Percentiles rank a stretch among this genome's conserved stretches.
phyloP scores from a whole-genome alignment of 2,888 invertebrate genomes.

The Papilio gigon region DNA sequence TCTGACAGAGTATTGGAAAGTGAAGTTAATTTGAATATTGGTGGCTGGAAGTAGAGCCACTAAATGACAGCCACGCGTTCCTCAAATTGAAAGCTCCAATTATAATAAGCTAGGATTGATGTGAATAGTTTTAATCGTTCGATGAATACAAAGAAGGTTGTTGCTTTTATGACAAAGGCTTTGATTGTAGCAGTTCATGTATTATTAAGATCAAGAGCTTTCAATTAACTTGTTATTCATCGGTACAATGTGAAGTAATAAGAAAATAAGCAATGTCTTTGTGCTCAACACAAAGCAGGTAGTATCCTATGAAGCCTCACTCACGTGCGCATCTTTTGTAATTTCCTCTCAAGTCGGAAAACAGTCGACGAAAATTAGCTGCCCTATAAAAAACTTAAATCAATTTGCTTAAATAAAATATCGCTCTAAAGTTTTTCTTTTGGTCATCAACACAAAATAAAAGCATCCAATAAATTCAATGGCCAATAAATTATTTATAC shows the following conservation, averaged over 20 bases:
- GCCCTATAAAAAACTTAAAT: slow-evolving; percentile 33
- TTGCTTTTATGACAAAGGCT: background rate
- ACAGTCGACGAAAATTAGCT: slow-evolving; percentile 33
- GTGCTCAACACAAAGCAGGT: background rate
- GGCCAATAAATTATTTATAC: slow-evolving; percentile 44
- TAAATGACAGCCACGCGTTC: too few relatives aligned
- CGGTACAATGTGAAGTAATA: background rate
- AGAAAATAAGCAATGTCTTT: background rate
- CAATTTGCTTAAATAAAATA: slow-evolving; percentile 37
- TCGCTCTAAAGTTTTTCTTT: slow-evolving; percentile 34
- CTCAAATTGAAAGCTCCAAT: background rate
- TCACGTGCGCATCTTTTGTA: slow-evolving; percentile 18
- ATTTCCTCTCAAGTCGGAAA: slow-evolving; percentile 9
- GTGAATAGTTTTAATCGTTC: background rate
- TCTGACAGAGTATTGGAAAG: too few relatives aligned
- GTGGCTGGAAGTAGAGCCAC: too few relatives aligned
- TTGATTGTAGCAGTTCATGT: background rate
- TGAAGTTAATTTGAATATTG: too few relatives aligned
- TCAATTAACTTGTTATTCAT: slow-evolving; percentile 8
- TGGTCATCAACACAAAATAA: slow-evolving; percentile 40
- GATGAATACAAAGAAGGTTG: background rate
- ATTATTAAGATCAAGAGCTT: background rate
- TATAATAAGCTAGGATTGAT: background rate
- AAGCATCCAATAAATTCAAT: slow-evolving; percentile 42
- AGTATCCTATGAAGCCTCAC: background rate